Percentiles rank a stretch among this genome's conserved stretches.
These are phyloP conservation scores for Nemapogon koenigi DNA, from an alignment of 2,888 invertebrate genomes.

Conservation along the genomic window DNA sequence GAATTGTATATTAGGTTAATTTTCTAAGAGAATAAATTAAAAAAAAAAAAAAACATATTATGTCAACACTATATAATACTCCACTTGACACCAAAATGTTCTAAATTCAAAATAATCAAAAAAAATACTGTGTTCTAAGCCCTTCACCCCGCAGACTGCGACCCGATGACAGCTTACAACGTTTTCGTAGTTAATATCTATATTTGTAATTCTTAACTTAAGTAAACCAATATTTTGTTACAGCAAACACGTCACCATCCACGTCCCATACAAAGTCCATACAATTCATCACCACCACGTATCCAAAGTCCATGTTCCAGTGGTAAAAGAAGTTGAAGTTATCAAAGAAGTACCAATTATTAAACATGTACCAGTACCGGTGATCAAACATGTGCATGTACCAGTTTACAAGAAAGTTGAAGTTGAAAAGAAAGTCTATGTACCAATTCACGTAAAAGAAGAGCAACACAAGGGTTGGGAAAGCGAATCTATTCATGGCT, in stretches of 20 bases:
- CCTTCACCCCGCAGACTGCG: no score
- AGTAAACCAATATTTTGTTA: conserved; percentile 9
- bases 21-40: no score
- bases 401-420: conserved; percentile 46
- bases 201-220: not conserved
- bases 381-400: conserved; percentile 41
- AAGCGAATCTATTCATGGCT: conserved; percentile 56
- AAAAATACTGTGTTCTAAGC: no score
- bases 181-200: no score
- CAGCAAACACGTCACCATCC: conserved; percentile 55
- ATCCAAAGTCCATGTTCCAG: conserved; percentile 41
- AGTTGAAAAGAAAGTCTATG: conserved; percentile 48
- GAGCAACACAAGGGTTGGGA: conserved; percentile 39
- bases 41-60: no score
- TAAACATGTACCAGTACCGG: conserved; percentile 45
- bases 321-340: conserved; percentile 49
- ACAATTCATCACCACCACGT: conserved; percentile 58
- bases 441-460: conserved; percentile 28
- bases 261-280: conserved; percentile 56
- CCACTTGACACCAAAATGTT: no score
- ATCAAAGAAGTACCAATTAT: conserved; percentile 49
- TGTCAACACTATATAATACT: no score
- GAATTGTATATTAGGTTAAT: no score
- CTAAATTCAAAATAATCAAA: no score
- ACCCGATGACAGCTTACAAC: not conserved